Conservation (phyloP, 2,888 invertebrate species). For the Chloromyia formosa region DNA sequence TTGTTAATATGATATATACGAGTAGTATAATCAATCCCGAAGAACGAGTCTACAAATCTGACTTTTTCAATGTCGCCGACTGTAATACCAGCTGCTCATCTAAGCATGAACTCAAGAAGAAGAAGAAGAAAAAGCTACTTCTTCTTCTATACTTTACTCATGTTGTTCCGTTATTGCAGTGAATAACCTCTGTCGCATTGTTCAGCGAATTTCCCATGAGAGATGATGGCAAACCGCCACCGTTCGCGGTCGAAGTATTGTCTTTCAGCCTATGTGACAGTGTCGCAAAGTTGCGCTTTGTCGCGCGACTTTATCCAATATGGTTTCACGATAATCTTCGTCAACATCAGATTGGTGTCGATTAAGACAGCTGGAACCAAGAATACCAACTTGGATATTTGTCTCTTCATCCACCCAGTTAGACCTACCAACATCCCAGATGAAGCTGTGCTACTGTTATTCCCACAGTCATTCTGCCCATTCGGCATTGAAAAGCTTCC, state of each 20-base stretch:
- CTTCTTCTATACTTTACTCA: no score
- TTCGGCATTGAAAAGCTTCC: conserved; percentile 32
- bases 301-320: not conserved
- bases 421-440: no score
- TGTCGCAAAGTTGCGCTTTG: not conserved
- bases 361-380: conserved; percentile 16
- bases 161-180: conserved; percentile 33
- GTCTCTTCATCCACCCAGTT: no score
- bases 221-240: conserved; percentile 1
- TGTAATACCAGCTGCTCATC: conserved; percentile 11
- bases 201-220: conserved; percentile 32
- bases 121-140: no score
- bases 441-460: not conserved
- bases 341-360: not conserved
- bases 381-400: not conserved
- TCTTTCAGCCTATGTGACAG: conserved; percentile 15
- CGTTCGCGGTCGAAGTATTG: conserved; percentile 4
- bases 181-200: conserved; percentile 33
- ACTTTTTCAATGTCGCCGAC: conserved; percentile 12
- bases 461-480: not conserved
- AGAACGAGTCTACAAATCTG: no score
- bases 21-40: no score
- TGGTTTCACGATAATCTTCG: not conserved
- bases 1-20: no score
- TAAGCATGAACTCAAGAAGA: conserved; percentile 4